Evolutionary conservation across 1,140 invertebrate species (phyloP).

Genomic region (Drosophila ohnishii): DNA sequence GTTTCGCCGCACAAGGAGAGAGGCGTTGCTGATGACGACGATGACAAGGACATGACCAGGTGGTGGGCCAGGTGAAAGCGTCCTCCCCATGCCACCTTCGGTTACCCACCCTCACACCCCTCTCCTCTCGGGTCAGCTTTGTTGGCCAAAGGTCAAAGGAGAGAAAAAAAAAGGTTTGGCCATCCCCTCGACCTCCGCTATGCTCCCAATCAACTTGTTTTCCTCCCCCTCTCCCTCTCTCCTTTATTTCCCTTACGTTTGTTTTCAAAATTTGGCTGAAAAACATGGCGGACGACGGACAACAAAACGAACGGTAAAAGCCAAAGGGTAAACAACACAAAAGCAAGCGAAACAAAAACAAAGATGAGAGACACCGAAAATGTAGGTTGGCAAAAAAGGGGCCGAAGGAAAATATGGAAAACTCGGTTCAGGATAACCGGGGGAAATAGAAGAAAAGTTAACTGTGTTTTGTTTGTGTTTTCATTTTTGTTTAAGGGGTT

Average conservation of each 20-base stretch:
- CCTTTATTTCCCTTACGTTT: slow-evolving; percentile 68
- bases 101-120: neutral
- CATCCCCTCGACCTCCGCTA: slow-evolving; percentile 6
- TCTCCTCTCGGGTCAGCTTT: slow-evolving; percentile 38
- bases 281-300: slow-evolving; percentile 66
- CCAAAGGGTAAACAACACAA: slow-evolving; percentile 74
- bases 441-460: slow-evolving; percentile 9
- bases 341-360: slow-evolving; percentile 51
- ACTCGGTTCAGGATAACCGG: neutral
- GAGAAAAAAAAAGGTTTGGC: slow-evolving; percentile 53
- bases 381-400: neutral
- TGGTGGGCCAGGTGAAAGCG: slow-evolving; percentile 48
- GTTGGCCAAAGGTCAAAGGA: slow-evolving; percentile 56
- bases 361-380: slow-evolving; percentile 35
- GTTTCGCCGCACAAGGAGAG: slow-evolving; percentile 45
- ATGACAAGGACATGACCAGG: slow-evolving; percentile 68
- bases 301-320: slow-evolving; percentile 68
- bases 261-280: slow-evolving; percentile 76
- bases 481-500: slow-evolving; percentile 57
- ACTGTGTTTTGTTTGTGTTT: slow-evolving; percentile 50
- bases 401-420: slow-evolving; percentile 1
- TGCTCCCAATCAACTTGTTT: slow-evolving; percentile 20
- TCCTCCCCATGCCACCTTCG: neutral
- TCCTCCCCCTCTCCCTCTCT: slow-evolving; percentile 2
- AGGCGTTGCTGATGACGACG: slow-evolving; percentile 50